Evolutionary conservation across 2,888 invertebrate genomes (phyloP).

Genomic region (Drosophila heteroneura): DNA sequence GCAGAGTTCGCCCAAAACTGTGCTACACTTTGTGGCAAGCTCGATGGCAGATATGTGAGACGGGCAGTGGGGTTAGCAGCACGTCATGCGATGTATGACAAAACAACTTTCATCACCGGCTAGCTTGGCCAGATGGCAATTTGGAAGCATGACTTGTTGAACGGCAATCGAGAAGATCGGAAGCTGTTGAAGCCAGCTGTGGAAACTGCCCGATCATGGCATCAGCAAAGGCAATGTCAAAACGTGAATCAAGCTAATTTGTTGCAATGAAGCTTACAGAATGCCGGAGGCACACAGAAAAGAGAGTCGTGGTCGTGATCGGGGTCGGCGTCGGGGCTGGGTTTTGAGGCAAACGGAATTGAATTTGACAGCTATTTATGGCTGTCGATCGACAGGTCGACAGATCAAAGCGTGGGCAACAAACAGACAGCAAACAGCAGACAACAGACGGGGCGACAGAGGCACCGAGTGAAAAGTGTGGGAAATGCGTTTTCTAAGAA

Average conservation of each 20-base stretch:
- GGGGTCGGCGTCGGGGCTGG: not conserved
- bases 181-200: conserved; percentile 26
- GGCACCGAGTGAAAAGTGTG: conserved; percentile 64
- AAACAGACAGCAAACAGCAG: not conserved
- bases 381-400: conserved; percentile 60
- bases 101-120: conserved; percentile 51
- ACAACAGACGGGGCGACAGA: not conserved
- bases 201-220: conserved; percentile 57
- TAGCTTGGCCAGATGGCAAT: conserved; percentile 41
- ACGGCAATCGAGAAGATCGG: conserved; percentile 42
- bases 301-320: not conserved
- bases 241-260: conserved; percentile 72
- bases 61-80: not conserved
- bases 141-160: conserved; percentile 64
- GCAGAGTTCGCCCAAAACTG: conserved; percentile 22
- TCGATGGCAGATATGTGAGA: not conserved
- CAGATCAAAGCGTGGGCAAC: conserved; percentile 58
- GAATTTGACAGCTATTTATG: conserved; percentile 72
- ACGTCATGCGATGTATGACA: conserved; percentile 24
- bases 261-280: conserved; percentile 72
- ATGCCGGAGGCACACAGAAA: conserved; percentile 18
- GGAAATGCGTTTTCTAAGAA: conserved; percentile 68
- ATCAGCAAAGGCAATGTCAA: conserved; percentile 41
- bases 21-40: conserved; percentile 21
- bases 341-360: conserved; percentile 48